phyloP scores from a whole-genome alignment of 2,797 vertebrate species.

The Dallia pectoralis region DNA sequence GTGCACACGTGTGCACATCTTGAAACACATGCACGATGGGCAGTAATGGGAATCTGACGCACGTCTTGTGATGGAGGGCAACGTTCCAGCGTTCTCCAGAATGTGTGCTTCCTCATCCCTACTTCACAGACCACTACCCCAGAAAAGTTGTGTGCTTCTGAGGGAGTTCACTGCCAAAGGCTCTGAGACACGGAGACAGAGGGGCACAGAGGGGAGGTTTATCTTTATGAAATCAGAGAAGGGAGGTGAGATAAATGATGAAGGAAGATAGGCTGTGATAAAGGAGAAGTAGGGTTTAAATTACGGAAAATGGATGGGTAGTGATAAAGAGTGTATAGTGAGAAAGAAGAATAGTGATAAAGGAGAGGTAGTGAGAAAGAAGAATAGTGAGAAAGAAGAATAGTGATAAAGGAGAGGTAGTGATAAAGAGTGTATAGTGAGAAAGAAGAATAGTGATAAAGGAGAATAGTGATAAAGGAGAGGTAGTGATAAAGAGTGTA shows the following conservation, averaged over 20 bases:
- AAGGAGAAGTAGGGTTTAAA: no score
- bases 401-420: no score
- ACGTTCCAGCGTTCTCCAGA: slow-evolving; percentile 3
- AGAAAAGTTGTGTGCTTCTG: slow-evolving; percentile 38
- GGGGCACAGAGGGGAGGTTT: not conserved
- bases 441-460: no score
- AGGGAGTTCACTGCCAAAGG: slow-evolving; percentile 27
- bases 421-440: no score
- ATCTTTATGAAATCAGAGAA: not conserved
- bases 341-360: no score
- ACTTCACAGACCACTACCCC: slow-evolving; percentile 56
- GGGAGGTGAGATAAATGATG: not conserved
- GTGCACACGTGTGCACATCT: not conserved
- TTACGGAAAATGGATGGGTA: no score
- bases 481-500: no score
- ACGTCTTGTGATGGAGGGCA: not conserved
- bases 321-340: no score
- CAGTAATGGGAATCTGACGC: not conserved
- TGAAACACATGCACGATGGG: not conserved
- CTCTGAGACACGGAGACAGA: slow-evolving; percentile 10
- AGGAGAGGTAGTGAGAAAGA: no score
- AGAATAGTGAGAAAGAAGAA: no score
- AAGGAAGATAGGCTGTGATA: not conserved
- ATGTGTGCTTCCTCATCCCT: slow-evolving; percentile 40
- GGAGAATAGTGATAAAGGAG: no score